phyloP scores from a whole-genome alignment of 2,888 invertebrate species.

The Microchrysa polita region DNA sequence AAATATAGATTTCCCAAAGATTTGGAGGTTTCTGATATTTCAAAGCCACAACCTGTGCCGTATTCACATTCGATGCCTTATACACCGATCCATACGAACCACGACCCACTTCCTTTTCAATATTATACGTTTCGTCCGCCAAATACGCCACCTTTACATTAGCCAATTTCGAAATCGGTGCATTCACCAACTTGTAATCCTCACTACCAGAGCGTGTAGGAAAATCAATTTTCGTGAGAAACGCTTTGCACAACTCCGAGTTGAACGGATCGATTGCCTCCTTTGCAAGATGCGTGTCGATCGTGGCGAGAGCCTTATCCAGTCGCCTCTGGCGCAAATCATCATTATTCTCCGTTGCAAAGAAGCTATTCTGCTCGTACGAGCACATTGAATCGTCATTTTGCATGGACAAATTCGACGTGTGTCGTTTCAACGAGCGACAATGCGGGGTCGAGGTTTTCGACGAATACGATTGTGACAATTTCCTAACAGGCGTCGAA shows the following conservation, averaged over 20 bases:
- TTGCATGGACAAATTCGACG: constrained; percentile 50
- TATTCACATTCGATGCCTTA: constrained; percentile 60
- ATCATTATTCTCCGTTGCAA: constrained; percentile 62
- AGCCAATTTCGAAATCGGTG: constrained; percentile 71
- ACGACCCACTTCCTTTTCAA: constrained; percentile 83
- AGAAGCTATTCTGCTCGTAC: constrained; percentile 64
- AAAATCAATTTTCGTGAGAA: constrained; percentile 79
- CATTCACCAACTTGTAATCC: constrained; percentile 69
- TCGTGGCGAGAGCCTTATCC: constrained; percentile 60
- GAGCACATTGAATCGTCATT: constrained; percentile 61
- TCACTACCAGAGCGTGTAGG: constrained; percentile 72
- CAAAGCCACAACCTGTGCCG: constrained; percentile 71
- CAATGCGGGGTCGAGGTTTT: constrained; percentile 58
- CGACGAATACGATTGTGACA: constrained; percentile 53
- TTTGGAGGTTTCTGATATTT: constrained; percentile 90
- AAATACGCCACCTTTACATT: constrained; percentile 66
- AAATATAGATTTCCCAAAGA: constrained; percentile 95
- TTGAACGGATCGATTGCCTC: constrained; percentile 83
- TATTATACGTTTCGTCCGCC: constrained; percentile 69
- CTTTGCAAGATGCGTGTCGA: constrained; percentile 61
- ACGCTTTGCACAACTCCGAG: constrained; percentile 73
- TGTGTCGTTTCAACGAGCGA: constrained; percentile 48
- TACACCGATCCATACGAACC: constrained; percentile 89
- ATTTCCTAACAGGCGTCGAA: constrained; percentile 49
- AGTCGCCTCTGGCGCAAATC: constrained; percentile 60